Evolutionary conservation across 2,113 vertebrate species (phyloP).

Genomic region (Vicugna pacos): DNA sequence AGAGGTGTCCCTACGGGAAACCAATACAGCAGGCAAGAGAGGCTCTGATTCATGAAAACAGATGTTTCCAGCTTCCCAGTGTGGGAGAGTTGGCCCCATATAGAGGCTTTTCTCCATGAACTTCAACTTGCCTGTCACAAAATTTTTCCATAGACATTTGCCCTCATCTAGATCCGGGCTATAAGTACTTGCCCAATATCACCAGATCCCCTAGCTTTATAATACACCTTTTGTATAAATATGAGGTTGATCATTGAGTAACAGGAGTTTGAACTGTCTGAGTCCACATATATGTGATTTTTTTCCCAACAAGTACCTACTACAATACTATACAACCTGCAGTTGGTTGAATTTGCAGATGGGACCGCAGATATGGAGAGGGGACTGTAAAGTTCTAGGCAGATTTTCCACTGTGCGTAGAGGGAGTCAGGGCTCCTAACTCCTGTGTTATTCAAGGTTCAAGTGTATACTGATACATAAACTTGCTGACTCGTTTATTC

Average conservation of each 20-base stretch:
- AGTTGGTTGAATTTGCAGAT: no score
- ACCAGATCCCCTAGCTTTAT: conserved; percentile 64
- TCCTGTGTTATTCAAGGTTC: neutral
- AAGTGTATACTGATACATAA: conserved; percentile 80
- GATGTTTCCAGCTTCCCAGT: neutral
- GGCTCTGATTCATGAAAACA: neutral
- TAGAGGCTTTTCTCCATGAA: neutral
- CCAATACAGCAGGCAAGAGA: neutral
- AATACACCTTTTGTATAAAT: conserved; percentile 78
- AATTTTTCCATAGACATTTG: neutral
- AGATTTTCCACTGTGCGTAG: neutral
- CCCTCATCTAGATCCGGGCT: neutral
- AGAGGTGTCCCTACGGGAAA: neutral
- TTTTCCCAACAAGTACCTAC: neutral
- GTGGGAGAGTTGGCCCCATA: neutral
- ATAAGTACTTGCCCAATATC: conserved; percentile 75
- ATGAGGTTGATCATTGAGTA: neutral
- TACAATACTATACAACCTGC: neutral
- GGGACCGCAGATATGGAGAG: neutral
- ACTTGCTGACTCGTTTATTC: conserved; percentile 63
- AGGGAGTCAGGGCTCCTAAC: neutral
- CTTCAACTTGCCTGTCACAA: neutral
- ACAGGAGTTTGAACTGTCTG: neutral
- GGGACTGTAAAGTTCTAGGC: neutral
- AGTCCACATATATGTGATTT: neutral